These are phyloP conservation scores for Potamarius usumacintae DNA, from an alignment of 2,113 vertebrate species.

Conservation along the genomic window DNA sequence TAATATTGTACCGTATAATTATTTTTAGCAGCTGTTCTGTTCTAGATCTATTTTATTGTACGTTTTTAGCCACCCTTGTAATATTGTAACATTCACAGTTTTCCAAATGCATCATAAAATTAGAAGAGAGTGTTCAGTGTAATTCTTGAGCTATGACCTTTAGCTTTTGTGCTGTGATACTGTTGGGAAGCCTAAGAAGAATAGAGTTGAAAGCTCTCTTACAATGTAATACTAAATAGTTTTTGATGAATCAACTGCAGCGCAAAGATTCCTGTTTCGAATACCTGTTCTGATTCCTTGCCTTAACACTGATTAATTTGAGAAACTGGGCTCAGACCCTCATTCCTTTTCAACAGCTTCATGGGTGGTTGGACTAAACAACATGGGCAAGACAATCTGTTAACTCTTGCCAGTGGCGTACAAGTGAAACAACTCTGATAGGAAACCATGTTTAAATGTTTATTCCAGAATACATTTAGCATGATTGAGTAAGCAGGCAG, in stretches of 20 bases:
- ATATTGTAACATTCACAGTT: background rate
- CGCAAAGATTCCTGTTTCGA: background rate
- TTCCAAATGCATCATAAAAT: background rate
- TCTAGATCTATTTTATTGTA: background rate
- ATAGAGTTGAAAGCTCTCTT: background rate
- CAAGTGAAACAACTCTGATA: background rate
- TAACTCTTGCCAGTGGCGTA: slow-evolving; percentile 18
- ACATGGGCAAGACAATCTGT: slow-evolving; percentile 5
- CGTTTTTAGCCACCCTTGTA: background rate
- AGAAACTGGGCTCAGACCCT: background rate
- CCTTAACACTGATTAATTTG: slow-evolving; percentile 3
- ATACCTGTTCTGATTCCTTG: background rate
- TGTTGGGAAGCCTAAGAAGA: background rate
- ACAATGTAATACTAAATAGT: background rate
- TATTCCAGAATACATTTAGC: background rate
- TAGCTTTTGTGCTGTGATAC: background rate
- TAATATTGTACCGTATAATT: background rate
- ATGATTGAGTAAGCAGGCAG: slow-evolving; percentile 12
- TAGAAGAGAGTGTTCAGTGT: background rate
- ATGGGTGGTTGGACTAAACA: slow-evolving; percentile 22
- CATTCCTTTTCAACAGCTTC: slow-evolving; percentile 24
- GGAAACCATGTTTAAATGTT: background rate
- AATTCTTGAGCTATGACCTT: background rate
- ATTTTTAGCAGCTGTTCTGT: background rate
- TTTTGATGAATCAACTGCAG: background rate